Base-by-base conservation (phyloP, 1,140 invertebrate genomes). In the Drosophila sucinea region DNA sequence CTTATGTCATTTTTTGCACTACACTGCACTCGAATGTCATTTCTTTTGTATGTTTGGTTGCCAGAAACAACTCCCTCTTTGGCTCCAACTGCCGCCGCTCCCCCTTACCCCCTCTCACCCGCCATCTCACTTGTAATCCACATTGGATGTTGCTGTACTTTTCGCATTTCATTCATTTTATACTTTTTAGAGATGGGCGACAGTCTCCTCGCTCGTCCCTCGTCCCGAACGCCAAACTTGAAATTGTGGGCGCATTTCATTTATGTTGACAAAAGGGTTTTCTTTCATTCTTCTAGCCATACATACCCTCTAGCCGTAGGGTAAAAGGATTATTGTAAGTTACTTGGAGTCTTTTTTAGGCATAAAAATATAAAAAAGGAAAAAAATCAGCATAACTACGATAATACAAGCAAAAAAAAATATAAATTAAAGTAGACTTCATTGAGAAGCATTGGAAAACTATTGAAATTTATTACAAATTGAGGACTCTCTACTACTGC, bases 221-320 rank as follows among this genome's bases (percentile, higher is more conserved):
- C 11, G 23, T 27, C 5, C 44, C 44, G 44, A 1, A 51, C 25
- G 76, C 74, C 79, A 89, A 87, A 87, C 84, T 89, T 75, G 80
- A 89, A 81, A 84, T 84, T 87, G 84, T 87, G 84, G 83, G 84
- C 84, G 84, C 80, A 80, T 81, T 87, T 87, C 84, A 87, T 87
- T 87, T 89, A 73, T 87, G 84, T 87, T 87, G 84, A 87, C 84
- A 87, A 87, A 89, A 89, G 80, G 71, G 77, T 66, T 87, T 77
- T 77, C 67, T 57, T 44, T 68, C 3, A 33, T 63, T 29, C 17
- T 33, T 6, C 35, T 3, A 17, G 17, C 17, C 17, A 17, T 55
- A 3, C 7, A 51, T 51, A 27, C 44, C 44, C 44, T 51, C 23
- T 25, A 10, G 1, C 1, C 40, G 3, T 27, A 10, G 6, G 7